phyloP scores from a whole-genome alignment of 1,140 invertebrate species.

The Pseudomyrmex sp. region DNA sequence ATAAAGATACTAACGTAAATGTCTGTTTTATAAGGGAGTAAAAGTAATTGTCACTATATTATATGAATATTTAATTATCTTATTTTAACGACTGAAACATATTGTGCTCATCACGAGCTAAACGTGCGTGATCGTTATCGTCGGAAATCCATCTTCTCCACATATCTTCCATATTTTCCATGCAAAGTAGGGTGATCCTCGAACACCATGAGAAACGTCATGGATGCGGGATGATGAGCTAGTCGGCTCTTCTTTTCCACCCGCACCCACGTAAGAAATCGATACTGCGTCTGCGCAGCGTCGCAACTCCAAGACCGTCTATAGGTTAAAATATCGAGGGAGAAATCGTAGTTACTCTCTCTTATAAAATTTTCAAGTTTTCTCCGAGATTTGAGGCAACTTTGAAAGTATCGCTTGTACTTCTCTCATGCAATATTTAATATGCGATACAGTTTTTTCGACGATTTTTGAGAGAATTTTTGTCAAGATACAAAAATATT shows the following conservation, averaged over 20 bases:
- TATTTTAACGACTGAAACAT: neutral
- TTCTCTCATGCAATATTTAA: neutral
- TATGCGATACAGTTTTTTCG: neutral
- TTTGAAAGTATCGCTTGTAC: neutral
- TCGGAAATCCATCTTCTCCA: neutral
- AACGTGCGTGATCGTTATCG: neutral
- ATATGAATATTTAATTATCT: neutral
- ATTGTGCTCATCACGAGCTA: neutral
- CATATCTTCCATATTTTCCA: neutral
- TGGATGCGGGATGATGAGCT: slow-evolving; percentile 43
- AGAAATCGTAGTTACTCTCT: slow-evolving; percentile 25
- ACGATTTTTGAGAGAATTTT: too few species aligned
- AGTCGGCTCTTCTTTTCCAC: slow-evolving; percentile 36
- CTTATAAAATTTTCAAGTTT: slow-evolving; percentile 11
- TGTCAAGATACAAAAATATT: neutral
- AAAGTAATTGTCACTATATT: neutral
- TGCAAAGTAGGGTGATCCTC: slow-evolving; percentile 20
- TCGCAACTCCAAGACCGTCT: slow-evolving; percentile 34
- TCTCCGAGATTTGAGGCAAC: neutral
- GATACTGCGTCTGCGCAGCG: slow-evolving; percentile 75
- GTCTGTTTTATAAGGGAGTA: neutral
- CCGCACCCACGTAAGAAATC: slow-evolving; percentile 69
- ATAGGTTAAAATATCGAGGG: slow-evolving; percentile 49
- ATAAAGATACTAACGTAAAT: neutral
- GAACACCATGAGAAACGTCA: slow-evolving; percentile 45